These are phyloP conservation scores for Caranx ignobilis DNA, from an alignment of 2,113 vertebrate species.

Conservation along the genomic window DNA sequence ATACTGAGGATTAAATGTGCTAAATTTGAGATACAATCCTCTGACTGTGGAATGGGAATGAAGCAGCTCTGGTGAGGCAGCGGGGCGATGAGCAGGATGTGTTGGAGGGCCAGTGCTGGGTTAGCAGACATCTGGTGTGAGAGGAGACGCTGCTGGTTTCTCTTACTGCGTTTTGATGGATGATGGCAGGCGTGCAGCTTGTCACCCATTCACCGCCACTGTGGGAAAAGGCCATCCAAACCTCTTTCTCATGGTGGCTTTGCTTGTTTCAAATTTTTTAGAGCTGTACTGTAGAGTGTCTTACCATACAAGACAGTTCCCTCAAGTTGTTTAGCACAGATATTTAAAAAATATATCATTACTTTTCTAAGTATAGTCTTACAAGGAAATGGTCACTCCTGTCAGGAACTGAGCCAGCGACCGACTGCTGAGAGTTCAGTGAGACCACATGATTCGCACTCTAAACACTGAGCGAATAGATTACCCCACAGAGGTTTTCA, in stretches of 20 bases:
- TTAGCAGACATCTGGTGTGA: neutral
- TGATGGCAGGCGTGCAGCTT: constrained; percentile 11
- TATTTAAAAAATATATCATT: no score
- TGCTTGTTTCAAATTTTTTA: neutral
- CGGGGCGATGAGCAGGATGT: neutral
- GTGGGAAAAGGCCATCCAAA: neutral
- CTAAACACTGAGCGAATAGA: no score
- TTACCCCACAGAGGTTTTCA: no score
- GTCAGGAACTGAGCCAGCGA: no score
- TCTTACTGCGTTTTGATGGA: constrained; percentile 39
- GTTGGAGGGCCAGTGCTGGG: constrained; percentile 14
- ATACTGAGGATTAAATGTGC: neutral
- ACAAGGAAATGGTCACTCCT: no score
- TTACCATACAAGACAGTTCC: neutral
- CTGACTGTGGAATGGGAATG: neutral
- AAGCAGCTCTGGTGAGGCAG: neutral
- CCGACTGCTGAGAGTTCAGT: no score
- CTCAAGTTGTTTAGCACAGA: no score
- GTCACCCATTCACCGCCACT: neutral
- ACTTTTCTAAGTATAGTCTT: no score
- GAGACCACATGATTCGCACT: no score
- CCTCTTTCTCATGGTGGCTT: neutral
- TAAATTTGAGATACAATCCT: neutral
- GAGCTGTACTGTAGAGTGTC: neutral
- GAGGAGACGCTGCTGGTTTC: constrained; percentile 13